Evolutionary conservation across 1,140 invertebrate species (phyloP), one percentile per base, ranked within the genome.

Genomic region (Platorchestia sp.): DNA sequence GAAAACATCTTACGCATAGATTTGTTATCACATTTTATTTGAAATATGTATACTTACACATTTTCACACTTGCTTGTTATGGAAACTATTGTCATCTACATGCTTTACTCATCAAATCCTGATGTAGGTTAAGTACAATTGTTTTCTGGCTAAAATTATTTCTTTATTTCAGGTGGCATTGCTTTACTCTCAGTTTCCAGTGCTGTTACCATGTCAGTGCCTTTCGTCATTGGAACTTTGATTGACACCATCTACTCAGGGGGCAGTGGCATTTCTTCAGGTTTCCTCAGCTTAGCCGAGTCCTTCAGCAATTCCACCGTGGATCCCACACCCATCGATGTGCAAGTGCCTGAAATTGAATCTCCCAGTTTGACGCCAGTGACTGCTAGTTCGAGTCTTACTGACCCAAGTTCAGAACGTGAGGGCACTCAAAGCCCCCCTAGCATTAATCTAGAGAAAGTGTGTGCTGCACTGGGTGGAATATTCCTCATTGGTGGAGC

Each of bases 161-260:
- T 47, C 45, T 93, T 47, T 75, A n/a, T 95, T 95, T 42, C 95
- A 95, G 95, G 53, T 95, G 95, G 95, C 44, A 95, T 95, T 45
- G 95, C 95, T 41, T 45, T 95, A 36, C 42, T 95, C 16, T 43
- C n/a, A 41, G 42, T 95, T 10, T 95, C 95, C n/a, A 95, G 95
- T 59, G 53, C 95, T 95, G 86, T 95, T n/a, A 99, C 99, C 75
- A 99, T 99, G 98, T 98, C 98, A 6, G 98, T 99, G 22, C 99
- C 99, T n/a, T 99, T 98, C 97, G 98, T 98, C 95, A 97, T 99
- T 91, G 99, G 99, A 1, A 98, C 98, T 97, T 98, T 99, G 0
- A 98, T 99, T 96, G 99, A 99, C 97, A 98, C 99, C 19, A 99
- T 99, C 96, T 99, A 99, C 97, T 98, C 98, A 19, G 98, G 97